Conservation (phyloP, 2,888 invertebrate genomes). For the Orthonevra nobilis region DNA sequence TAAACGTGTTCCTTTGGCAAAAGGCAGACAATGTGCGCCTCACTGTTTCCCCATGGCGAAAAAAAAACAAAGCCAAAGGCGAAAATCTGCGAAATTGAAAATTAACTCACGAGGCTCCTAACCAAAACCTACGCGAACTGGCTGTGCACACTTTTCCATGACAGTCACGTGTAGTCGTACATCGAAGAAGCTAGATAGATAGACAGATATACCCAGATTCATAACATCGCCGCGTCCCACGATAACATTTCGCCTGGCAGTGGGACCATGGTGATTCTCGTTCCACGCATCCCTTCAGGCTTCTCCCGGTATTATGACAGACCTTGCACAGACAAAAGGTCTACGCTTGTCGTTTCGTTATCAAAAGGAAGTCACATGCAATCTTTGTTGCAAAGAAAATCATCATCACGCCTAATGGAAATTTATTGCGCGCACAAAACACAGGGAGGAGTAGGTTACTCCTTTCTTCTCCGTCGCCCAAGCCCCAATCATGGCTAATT, state of each 20-base stretch:
- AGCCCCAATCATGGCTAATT: conserved; percentile 17
- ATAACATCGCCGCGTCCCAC: conserved; percentile 10
- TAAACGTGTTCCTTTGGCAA: conserved; percentile 30
- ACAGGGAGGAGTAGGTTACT: not conserved
- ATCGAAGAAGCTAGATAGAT: conserved; percentile 36
- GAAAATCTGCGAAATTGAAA: conserved; percentile 41
- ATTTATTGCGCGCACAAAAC: conserved; percentile 55
- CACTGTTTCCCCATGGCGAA: conserved; percentile 5
- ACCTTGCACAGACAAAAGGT: conserved; percentile 32
- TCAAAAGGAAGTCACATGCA: conserved; percentile 66
- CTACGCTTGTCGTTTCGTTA: conserved; percentile 28
- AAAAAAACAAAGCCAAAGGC: conserved; percentile 30
- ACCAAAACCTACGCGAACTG: conserved; percentile 75
- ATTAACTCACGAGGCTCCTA: conserved; percentile 59
- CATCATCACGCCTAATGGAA: conserved; percentile 59
- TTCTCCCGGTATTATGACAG: too few species aligned
- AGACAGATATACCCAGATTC: conserved; percentile 15
- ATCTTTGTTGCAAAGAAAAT: conserved; percentile 61
- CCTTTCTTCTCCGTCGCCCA: not conserved
- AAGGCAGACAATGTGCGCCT: conserved; percentile 1
- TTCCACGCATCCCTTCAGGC: conserved; percentile 25
- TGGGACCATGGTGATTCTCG: conserved; percentile 15
- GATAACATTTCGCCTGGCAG: too few species aligned
- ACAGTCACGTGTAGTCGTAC: conserved; percentile 59
- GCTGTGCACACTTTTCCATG: conserved; percentile 53